Evolutionary conservation across 2,888 invertebrate genomes (phyloP), one percentile per base, ranked within the genome.

Genomic region (Hetaerina titia): DNA sequence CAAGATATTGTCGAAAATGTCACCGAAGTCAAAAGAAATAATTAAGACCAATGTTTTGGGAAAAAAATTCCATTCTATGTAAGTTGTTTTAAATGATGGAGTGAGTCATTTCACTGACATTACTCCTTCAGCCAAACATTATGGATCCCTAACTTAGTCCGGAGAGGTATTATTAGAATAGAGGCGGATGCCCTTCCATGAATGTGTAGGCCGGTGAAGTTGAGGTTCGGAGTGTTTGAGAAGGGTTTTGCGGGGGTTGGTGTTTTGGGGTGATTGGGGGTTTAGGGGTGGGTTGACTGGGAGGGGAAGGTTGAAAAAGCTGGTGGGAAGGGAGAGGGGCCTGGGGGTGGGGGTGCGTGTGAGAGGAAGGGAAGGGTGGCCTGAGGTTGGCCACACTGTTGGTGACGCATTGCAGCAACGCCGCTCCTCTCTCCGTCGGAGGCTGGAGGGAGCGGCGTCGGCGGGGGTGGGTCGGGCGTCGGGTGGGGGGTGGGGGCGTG

Each of bases 361-460:
- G 45, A 45, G 45, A 45, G 45, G 45, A 4, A 57, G 89, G 89
- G 58, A 89, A 57, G n/a, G 64, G 31, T n/a, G 25, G 64, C 69
- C 69, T 45, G 90, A 64, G 45, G 90, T 90, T 90, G 92, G 92
- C 92, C 64, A 92, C 92, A 64, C 92, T 92, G 92, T 57, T 92
- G 92, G 92, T 92, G 92, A 92, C 92, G 92, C 92, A 92, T 92
- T 92, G 92, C 92, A 92, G 92, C 92, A 92, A 64, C 31, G 64
- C 64, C 45, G 64, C 64, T 13, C 69, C 92, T 60, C 45, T 31
- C 56, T 15, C 31, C 31, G n/a, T 13, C 19, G n/a, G 69, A 69
- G 69, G 69, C 7, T 22, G n/a, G 7, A n/a, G 19, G 69, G 69
- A n/a, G n/a, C 56, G 22, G 15, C 15, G 56, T 9, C 19, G 8